phyloP scores from a whole-genome alignment of 2,888 invertebrate genomes.

The Bhutanitis thaidina region DNA sequence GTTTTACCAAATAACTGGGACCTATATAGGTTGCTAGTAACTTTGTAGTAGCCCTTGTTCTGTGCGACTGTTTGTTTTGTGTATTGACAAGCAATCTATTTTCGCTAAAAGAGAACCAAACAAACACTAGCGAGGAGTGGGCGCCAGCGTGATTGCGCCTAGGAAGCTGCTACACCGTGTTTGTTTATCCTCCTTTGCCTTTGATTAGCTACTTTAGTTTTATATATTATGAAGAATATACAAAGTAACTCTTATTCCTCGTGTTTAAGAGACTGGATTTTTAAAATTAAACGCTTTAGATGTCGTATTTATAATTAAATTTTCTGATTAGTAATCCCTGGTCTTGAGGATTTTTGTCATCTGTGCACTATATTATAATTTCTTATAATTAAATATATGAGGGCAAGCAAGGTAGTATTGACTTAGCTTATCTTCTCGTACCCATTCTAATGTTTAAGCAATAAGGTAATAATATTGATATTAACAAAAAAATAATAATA shows the following conservation, averaged over 20 bases:
- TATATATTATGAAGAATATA: constrained; percentile 14
- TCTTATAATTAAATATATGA: too few relatives aligned
- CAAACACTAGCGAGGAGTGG: constrained; percentile 49
- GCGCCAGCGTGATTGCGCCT: constrained; percentile 59
- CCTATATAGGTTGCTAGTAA: constrained; percentile 46
- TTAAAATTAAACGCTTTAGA: too few relatives aligned
- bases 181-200: constrained; percentile 53
- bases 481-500: too few relatives aligned
- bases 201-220: constrained; percentile 52
- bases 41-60: constrained; percentile 45
- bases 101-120: constrained; percentile 56
- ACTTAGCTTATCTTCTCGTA: too few relatives aligned
- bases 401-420: too few relatives aligned
- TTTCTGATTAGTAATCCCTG: background rate
- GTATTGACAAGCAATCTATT: constrained; percentile 70
- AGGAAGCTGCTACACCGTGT: constrained; percentile 48
- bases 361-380: too few relatives aligned
- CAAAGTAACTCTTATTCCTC: constrained; percentile 8
- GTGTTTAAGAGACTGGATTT: background rate
- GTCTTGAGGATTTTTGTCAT: too few relatives aligned
- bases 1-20: constrained; percentile 4
- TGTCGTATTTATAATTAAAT: background rate
- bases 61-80: constrained; percentile 53
- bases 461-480: too few relatives aligned
- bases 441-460: too few relatives aligned